phyloP scores from a whole-genome alignment of 2,888 invertebrate species.

The Nomada hirtipes region DNA sequence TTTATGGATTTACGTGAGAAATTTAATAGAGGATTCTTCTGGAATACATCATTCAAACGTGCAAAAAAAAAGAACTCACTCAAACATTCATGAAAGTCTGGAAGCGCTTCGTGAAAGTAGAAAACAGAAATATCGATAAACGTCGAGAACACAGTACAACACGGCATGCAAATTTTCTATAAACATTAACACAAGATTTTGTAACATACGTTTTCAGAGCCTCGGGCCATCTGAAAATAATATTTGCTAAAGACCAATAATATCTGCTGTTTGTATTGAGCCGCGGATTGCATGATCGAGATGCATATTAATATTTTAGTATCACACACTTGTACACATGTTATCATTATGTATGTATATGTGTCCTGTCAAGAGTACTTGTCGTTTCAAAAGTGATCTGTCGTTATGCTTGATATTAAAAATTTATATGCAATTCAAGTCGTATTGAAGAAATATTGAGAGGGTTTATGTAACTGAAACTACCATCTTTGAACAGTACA shows the following conservation, averaged over 20 bases:
- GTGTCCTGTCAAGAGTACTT: slow-evolving; percentile 16
- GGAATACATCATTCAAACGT: slow-evolving; percentile 13
- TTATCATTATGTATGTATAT: slow-evolving; percentile 13
- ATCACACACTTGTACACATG: slow-evolving; percentile 28
- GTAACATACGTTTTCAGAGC: slow-evolving; percentile 83
- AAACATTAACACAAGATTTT: slow-evolving; percentile 54
- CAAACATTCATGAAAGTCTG: slow-evolving; percentile 7
- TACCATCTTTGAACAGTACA: background rate
- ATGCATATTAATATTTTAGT: slow-evolving; percentile 47
- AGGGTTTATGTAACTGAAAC: background rate
- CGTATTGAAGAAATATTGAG: background rate
- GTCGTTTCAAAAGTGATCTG: slow-evolving; percentile 26
- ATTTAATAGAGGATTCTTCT: no score
- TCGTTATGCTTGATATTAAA: background rate
- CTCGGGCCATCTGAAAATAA: slow-evolving; percentile 83
- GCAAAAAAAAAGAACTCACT: slow-evolving; percentile 13
- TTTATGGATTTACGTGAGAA: background rate
- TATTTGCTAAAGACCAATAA: slow-evolving; percentile 73
- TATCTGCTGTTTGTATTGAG: slow-evolving; percentile 61
- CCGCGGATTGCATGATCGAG: slow-evolving; percentile 56
- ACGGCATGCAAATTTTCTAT: slow-evolving; percentile 63
- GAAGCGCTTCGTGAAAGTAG: slow-evolving; percentile 28
- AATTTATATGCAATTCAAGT: background rate
- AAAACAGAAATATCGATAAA: slow-evolving; percentile 2
- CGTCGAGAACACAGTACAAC: slow-evolving; percentile 30